Conservation (phyloP, 2,888 invertebrate species). For the Drosophila helvetica region DNA sequence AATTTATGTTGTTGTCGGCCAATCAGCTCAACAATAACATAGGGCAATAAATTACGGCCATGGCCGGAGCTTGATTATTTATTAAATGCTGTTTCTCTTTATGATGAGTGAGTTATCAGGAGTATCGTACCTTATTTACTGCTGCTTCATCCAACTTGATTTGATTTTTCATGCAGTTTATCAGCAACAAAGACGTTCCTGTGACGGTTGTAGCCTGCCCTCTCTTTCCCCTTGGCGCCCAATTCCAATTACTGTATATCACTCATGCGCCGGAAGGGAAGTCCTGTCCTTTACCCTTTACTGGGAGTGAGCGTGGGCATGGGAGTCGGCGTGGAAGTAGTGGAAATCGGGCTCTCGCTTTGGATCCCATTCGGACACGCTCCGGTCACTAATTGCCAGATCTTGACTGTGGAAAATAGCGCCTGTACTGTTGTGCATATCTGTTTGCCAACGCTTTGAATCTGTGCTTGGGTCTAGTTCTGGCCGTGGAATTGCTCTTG, state of each 20-base stretch:
- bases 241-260: conserved; percentile 40
- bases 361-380: conserved; percentile 5
- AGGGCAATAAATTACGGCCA: too few species aligned
- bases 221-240: neutral
- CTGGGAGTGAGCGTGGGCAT: neutral
- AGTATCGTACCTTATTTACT: too few species aligned
- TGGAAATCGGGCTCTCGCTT: neutral
- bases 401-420: conserved; percentile 2
- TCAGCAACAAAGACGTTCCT: neutral
- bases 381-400: conserved; percentile 53
- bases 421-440: too few species aligned
- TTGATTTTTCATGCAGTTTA: neutral
- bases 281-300: conserved; percentile 8
- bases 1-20: too few species aligned
- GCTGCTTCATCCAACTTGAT: neutral
- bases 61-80: too few species aligned
- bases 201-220: conserved; percentile 7
- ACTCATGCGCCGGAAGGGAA: conserved; percentile 38
- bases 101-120: too few species aligned
- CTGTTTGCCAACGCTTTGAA: neutral
- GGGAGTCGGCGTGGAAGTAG: neutral
- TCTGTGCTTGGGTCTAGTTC: neutral
- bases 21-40: too few species aligned
- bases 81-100: too few species aligned
- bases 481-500: neutral